Evolutionary conservation across 1,140 invertebrate species (phyloP).

Genomic region (Anthonomus grandis): DNA sequence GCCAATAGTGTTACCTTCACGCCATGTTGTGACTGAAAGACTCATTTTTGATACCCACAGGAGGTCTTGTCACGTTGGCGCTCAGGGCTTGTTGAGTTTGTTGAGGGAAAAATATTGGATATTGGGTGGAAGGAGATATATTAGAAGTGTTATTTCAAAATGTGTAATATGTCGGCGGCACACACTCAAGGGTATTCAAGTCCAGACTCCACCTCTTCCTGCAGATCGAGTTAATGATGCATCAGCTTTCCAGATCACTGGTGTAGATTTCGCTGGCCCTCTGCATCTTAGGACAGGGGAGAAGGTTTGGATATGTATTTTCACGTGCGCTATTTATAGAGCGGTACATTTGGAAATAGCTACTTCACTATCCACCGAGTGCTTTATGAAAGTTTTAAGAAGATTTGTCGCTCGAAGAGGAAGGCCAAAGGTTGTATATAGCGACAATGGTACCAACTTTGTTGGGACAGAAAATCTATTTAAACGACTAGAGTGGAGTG

Average conservation of each 20-base stretch:
- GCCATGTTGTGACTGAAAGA: too few species aligned
- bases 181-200: conserved; percentile 28
- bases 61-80: too few species aligned
- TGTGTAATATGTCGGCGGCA: conserved; percentile 39
- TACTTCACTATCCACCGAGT: conserved; percentile 41
- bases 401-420: too few species aligned
- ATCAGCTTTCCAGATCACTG: conserved; percentile 33
- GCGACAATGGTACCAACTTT: too few species aligned
- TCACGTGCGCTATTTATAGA: conserved; percentile 38
- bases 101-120: too few species aligned
- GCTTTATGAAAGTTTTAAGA: conserved; percentile 41
- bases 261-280: conserved; percentile 30
- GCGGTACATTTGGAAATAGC: too few species aligned
- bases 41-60: too few species aligned
- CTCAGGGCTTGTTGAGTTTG: too few species aligned
- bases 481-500: neutral
- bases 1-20: too few species aligned
- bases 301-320: conserved; percentile 44
- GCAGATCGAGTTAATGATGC: conserved; percentile 34
- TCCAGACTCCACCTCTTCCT: conserved; percentile 35
- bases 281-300: conserved; percentile 16
- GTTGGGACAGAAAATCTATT: too few species aligned
- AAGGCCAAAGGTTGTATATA: too few species aligned
- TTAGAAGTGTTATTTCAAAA: conserved; percentile 32
- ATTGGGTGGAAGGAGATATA: too few species aligned